Percentiles rank a stretch among this genome's conserved stretches.
Conservation (phyloP, 92 coral and sea anemone species). For the Palythoa grandis region DNA sequence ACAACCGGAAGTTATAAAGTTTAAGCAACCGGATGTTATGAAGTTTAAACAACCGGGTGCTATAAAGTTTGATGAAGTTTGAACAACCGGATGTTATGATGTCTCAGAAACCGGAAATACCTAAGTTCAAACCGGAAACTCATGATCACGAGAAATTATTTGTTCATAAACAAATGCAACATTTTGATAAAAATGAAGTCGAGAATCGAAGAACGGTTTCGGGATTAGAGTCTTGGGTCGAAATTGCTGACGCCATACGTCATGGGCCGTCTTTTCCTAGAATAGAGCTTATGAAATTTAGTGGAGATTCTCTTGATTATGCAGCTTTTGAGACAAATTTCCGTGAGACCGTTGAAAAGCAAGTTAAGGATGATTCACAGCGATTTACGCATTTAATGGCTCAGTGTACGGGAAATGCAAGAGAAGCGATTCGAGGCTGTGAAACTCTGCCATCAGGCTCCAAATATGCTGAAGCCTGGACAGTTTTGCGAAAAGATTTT, state of each 20-base stretch:
- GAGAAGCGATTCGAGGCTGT: constrained; percentile 23
- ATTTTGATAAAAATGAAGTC: constrained; percentile 23
- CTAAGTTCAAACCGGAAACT: constrained; percentile 33
- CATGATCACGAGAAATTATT: constrained; percentile 27
- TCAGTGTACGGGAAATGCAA: constrained; percentile 33
- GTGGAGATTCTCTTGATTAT: constrained; percentile 23
- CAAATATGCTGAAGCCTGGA: constrained; percentile 26
- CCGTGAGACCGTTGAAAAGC: constrained; percentile 23
- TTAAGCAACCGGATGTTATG: constrained; percentile 17
- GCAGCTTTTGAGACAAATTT: constrained; percentile 31
- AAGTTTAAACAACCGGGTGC: background rate
- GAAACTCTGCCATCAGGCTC: constrained; percentile 20
- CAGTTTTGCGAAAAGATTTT: constrained; percentile 7
- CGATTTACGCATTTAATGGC: constrained; percentile 21
- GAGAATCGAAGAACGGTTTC: constrained; percentile 28
- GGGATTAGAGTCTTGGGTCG: constrained; percentile 25
- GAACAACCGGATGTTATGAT: constrained; percentile 16
- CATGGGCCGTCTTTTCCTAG: constrained; percentile 27
- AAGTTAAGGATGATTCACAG: constrained; percentile 29
- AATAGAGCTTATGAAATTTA: constrained; percentile 30
- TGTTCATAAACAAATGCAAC: constrained; percentile 29
- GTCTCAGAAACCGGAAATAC: constrained; percentile 26
- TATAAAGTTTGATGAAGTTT: constrained; percentile 24
- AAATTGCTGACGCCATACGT: constrained; percentile 28
- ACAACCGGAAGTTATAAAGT: background rate